Evolutionary conservation across 2,888 invertebrate species (phyloP).

Genomic region (Patella depressa): DNA sequence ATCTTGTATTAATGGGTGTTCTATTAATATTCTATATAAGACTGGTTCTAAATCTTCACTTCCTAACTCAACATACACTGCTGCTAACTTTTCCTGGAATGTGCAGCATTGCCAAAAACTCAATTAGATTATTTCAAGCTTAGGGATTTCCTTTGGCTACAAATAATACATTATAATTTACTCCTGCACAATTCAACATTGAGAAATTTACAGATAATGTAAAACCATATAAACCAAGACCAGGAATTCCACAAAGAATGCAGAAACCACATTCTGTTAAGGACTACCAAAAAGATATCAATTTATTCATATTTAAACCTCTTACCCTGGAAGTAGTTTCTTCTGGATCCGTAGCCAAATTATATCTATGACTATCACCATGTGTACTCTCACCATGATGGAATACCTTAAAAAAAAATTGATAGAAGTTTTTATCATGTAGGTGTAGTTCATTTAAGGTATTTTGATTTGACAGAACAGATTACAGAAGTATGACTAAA

Average conservation of each 20-base stretch:
- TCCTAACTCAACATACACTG: conserved; percentile 67
- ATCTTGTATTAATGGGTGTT: conserved; percentile 69
- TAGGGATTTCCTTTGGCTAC: background rate
- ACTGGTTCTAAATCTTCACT: conserved; percentile 56
- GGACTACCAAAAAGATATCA: no score
- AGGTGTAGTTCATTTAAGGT: background rate
- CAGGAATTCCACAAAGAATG: no score
- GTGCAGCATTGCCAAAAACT: background rate
- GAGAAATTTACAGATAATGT: no score
- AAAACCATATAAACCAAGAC: no score
- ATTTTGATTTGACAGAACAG: background rate
- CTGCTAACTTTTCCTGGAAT: conserved; percentile 63
- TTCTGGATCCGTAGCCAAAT: conserved; percentile 65
- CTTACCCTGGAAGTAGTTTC: conserved; percentile 66
- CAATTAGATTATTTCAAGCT: background rate
- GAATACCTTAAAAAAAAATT: conserved; percentile 48
- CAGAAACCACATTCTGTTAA: no score
- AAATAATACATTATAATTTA: background rate
- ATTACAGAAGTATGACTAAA: background rate
- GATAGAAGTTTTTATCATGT: background rate
- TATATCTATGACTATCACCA: conserved; percentile 69
- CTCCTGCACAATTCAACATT: no score
- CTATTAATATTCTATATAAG: conserved; percentile 60
- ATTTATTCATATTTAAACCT: no score
- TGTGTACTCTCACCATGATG: conserved; percentile 68